Evolutionary conservation across 2,888 invertebrate genomes (phyloP), one percentile per base, ranked within the genome.

Genomic region (Dexiosoma caninum): DNA sequence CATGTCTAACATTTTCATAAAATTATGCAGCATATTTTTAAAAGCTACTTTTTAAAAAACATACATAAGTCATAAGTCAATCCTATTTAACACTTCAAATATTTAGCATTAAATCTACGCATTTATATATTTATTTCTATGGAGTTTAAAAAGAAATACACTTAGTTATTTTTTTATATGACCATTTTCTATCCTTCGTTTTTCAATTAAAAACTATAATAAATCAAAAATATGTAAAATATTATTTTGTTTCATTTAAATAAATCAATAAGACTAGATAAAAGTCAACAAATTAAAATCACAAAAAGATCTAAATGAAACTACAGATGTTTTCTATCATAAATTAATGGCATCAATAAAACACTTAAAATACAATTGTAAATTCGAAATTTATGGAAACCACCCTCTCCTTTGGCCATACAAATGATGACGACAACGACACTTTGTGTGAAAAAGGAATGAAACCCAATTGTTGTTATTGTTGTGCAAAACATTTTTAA

Each of bases 291-390:
- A 81, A 77, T 74, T 71, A 77, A 81, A 81, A 81, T 81, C 81
- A 72, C 77, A 77, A 81, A 77, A 77, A 80, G 32, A 71, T 44
- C 37, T 62, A 72, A 66, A 62, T 21, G 30, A 72, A 30, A 81
- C 57, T 78, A 64, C 78, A 81, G 80, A 75, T 82, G 82, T 78
- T 80, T 78, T 64, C 78, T 44, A 77, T 80, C 81, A 81, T 67
- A 82, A 80, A 80, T 80, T 81, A 71, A 82, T 79, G 76, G 75
- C 81, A 82, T 81, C 81, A 81, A 80, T 78, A 75, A 82, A 81
- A 76, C 83, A 83, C 82, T 84, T 82, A 72, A 82, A 71, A 81
- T 81, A 53, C 74, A 82, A 80, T 81, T 81, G 44, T 32, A 76
- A 71, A 72, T 80, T 55, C 60, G 69, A 72, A 72, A 62, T 67